Evolutionary conservation across 2,797 vertebrate genomes (phyloP), one percentile per base, ranked within the genome.

Genomic region (Nyctibius grandis): DNA sequence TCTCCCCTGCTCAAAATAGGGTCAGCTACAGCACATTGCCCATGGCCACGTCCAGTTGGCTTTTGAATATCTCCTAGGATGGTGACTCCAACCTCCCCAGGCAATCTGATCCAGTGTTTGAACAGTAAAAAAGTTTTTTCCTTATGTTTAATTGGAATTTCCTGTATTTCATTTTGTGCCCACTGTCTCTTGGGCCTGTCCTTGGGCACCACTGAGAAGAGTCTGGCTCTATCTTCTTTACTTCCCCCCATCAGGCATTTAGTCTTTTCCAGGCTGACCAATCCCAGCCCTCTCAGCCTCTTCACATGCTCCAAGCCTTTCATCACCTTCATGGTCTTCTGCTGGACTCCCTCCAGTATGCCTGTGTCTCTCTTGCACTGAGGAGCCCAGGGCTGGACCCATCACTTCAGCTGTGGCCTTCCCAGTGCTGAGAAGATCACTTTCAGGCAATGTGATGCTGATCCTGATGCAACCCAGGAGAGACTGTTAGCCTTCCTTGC

Each of bases 91-190:
- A 9, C 8, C 6, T 69, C 3, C 20, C 13, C 25, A 73, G 40
- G 9, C 6, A 75, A 42, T 22, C 15, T 2, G 0, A 17, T 69
- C 4, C 26, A 56, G 12, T 33, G 5, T 77, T 59, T 48, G 25
- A 89, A 76, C 3, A 33, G 7, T 15, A 59, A 72, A 44, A 31
- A 42, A 0, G 0, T 0, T 21, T 60, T 60, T 75, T 38, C n/a
- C 11, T 64, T 36, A 15, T 1, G 2, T 73, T 92, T 69, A 61
- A 40, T 21, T 74, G 53, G 15, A 36, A 34, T 83, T 54, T 72
- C 11, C 6, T 33, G 0, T 72, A 33, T 67, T 88, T 89, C 10
- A 10, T 1, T 67, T 91, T 76, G 14, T 82, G 31, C 8, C 10
- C 15, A 34, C 9, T 50, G 16, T 48, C 9, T 51, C 29, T 59